Base-by-base conservation (phyloP, 2,113 vertebrate genomes). In the Pygoscelis antarcticus region DNA sequence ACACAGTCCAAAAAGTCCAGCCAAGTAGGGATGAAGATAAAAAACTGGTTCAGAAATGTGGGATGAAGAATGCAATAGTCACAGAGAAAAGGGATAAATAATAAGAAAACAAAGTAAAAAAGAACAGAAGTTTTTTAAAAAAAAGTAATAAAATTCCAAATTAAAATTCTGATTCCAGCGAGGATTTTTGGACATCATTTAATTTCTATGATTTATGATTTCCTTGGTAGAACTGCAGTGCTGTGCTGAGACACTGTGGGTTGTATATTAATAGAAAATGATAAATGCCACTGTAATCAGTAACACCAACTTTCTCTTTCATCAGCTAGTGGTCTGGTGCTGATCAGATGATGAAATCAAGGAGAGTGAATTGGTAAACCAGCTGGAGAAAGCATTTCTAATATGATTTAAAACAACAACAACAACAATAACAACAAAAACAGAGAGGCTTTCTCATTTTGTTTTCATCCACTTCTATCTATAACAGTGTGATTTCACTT, bases 271-370 rank as follows among this genome's bases (percentile, higher is more conserved):
- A 72, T 51, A 91, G 62, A 83, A 89, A 79, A 87, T 85, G 4
- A 85, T 82, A 91, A 96, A 97, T 90, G 60, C 17, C 61, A 75
- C 60, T 87, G 86, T 76, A 94, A 87, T 94, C 90, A 93, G 88
- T 78, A 97, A 89, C 78, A 89, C 40, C 1, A 7, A 74, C 84
- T 94, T 97, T 94, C 44, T 91, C 89, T 94, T 96, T 97, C 93
- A 97, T 96, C 95, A 97, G 83, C 95, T 85, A 80, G 90, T 90
- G 75, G 76, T 80, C 87, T 96, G 88, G 58, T 75, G 76, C 44
- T 95, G 86, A 97, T 96, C 88, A 93, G 78, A 93, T 85, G 81
- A 96, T 94, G 71, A 97, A 96, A 97, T 91, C 90, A 94, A 89
- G 57, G 61, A 76, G 84, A 92, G 32, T 60, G 60, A 90, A 91